Evolutionary conservation across 2,797 vertebrate genomes (phyloP), one percentile per base, ranked within the genome.

Genomic region (Zalophus californianus): DNA sequence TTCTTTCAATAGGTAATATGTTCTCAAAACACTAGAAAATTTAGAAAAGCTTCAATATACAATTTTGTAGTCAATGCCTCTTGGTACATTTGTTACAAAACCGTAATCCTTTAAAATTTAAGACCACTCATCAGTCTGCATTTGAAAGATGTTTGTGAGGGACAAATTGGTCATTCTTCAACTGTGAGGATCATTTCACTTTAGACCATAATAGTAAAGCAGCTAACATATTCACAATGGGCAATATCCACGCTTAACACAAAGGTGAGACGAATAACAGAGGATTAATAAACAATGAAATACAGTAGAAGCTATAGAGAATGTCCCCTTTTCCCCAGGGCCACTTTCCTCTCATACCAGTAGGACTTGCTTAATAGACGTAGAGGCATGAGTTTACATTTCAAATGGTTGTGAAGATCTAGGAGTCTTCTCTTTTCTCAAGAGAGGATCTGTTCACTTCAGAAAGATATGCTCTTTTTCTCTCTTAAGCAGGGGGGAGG

Each of bases 21-120:
- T 85, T 83, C 72, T 86, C 35, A 77, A 75, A 94, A 54, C 38
- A 44, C 1, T 25, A 66, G 60, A 88, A 62, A 50, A 54, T 94
- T 86, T 54, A 78, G 27, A 94, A 97, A 97, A 92, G 27, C 23
- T 73, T n/a, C 85, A 41, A 82, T 8, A 85, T 12, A 86, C 52
- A 82, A 85, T 91, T 94, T 91, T 83, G 23, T 58, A 86, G 64
- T 78, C 82, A 75, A 11, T 86, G 52, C 21, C n/a, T 90, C 38
- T 60, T n/a, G 64, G 23, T 54, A n/a, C 3, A 82, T 78, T 82
- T 92, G 35, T 14, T 60, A 8, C 32, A 62, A 92, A 95, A 75
- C 2, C 4, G 1, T 12, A 80, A 62, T 35, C 4, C 15, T 85
- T 90, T 73, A 82, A 75, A 86, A 80, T 82, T 38, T 60, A 70